A percentile compares a stretch with the other conserved stretches of the same genome.
Conservation (phyloP, 2,113 vertebrate species). For the Daphoenositta chrysoptera region DNA sequence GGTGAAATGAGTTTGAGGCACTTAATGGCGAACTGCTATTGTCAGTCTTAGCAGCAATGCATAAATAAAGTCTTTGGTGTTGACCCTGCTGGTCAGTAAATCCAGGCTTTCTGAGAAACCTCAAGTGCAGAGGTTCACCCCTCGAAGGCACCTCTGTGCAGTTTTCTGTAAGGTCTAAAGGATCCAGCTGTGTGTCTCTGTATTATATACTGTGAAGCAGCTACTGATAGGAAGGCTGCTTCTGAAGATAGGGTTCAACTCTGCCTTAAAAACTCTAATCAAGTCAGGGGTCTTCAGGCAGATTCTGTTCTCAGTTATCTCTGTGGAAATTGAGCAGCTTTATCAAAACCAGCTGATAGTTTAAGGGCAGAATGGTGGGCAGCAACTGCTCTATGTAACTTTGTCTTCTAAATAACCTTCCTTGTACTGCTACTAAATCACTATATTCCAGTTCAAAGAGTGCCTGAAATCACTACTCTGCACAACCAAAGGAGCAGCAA, state of each 20-base stretch:
- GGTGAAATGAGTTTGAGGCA: not conserved
- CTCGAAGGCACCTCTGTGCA: not conserved
- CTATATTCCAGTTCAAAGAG: not conserved
- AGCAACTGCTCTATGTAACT: not conserved
- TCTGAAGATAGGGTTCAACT: not conserved
- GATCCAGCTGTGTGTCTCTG: not conserved
- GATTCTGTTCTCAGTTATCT: slow-evolving; percentile 20
- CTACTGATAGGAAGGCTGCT: not conserved
- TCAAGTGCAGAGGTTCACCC: not conserved
- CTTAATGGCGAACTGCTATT: not conserved
- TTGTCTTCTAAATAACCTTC: slow-evolving; percentile 37
- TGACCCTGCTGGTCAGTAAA: not conserved
- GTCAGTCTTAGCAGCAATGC: not conserved
- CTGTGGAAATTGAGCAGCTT: slow-evolving; percentile 20
- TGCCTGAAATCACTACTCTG: not conserved
- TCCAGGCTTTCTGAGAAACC: not conserved
- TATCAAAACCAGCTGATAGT: slow-evolving; percentile 8
- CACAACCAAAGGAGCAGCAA: not conserved
- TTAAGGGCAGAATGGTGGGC: not conserved
- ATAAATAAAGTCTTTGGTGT: not conserved
- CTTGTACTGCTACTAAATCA: not conserved
- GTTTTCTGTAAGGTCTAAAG: not conserved
- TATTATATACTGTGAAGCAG: not conserved
- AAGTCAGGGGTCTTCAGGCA: not conserved
- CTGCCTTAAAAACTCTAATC: slow-evolving; percentile 10